Base-by-base conservation (phyloP, 2,113 vertebrate species). In the Vimba vimba region DNA sequence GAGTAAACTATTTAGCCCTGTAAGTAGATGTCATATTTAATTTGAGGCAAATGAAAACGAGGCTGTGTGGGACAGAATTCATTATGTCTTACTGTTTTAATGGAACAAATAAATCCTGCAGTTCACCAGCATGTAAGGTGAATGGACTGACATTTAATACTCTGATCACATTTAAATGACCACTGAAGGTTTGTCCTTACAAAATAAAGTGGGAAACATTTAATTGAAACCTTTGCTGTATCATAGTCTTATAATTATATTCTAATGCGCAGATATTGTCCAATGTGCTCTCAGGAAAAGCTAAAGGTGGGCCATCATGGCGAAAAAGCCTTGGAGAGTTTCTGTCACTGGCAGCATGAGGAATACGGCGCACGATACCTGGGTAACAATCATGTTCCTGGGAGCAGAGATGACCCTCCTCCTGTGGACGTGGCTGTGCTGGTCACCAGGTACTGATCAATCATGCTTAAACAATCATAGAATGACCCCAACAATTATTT, bases 271-370 rank as follows among this genome's bases (percentile, higher is more conserved):
- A 79, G 2, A 21, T 55, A 45, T 9, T 25, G 27, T 13, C 43
- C 39, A 78, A 6, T 89, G 17, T 87, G 21, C 87, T 52, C 64
- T 27, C 85, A 99, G 98, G 95, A 95, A 1, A 97, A 94, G 84
- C 88, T 99, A 36, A 96, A 95, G 83, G 97, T 99, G 0, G 95
- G 98, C 5, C 97, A 99, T 87, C 97, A 99, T 45, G 97, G 98
- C 23, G 97, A 99, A 87, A 94, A 96, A 80, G 97, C 97, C 82
- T 89, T 99, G 94, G 96, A 99, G 93, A 99, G 97, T 89, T 99
- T 99, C 92, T 99, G 98, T 82, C 96, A 97, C 6, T 99, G 98
- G 98, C 98, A 99, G 93, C 95, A 98, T 76, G 96, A 96, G 86
- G 98, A 99, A 89, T 97, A 97, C 1, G 96, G 97, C 0, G 91